Evolutionary conservation across 92 coral and sea anemone species (phyloP), one percentile per base, ranked within the genome.

Genomic region (Pocillopora grandis): DNA sequence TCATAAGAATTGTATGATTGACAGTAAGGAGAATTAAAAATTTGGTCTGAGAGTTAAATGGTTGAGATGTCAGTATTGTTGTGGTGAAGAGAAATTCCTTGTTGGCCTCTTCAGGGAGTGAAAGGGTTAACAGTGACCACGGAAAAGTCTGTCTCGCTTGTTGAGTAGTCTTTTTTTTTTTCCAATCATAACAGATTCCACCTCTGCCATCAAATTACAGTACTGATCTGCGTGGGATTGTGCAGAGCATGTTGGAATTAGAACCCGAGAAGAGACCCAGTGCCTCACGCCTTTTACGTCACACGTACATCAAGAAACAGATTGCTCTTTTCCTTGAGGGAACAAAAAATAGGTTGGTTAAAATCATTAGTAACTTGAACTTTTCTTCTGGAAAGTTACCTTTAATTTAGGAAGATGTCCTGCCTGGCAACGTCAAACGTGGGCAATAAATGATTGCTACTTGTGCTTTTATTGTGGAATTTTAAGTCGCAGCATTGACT

Each of bases 261-360:
- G 95, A 97, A 13, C 99, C 99, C 9, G 92, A 92, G 79, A 92
- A 97, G 62, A 86, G 99, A 48, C 99, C 99, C 27, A 97, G 98
- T 90, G 99, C 90, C 21, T 81, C 93, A 21, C 92, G 99, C 20
- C 84, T 97, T 56, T 89, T 97, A 79, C 88, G 99, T 56, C 98
- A 97, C 64, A 87, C 89, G 35, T 97, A 92, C 86, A 97, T 97
- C 36, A 97, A 97, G 84, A 92, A 94, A 49, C 99, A 97, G 86
- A 97, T 97, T 77, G 95, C 99, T 64, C 75, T 91, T 67, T 97
- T 97, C 78, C 89, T 96, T 36, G 99, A 96, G 91, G 99, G 99
- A 11, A 96, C 99, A 36, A 96, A 96, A 82, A 96, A 92, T 82
- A 89, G 99, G 98, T 92, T 71, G 65, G 91, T 58, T 62, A 15